phyloP scores from a whole-genome alignment of 64 coral and sea anemone genomes.

The Dendrophyllia cribrosa region DNA sequence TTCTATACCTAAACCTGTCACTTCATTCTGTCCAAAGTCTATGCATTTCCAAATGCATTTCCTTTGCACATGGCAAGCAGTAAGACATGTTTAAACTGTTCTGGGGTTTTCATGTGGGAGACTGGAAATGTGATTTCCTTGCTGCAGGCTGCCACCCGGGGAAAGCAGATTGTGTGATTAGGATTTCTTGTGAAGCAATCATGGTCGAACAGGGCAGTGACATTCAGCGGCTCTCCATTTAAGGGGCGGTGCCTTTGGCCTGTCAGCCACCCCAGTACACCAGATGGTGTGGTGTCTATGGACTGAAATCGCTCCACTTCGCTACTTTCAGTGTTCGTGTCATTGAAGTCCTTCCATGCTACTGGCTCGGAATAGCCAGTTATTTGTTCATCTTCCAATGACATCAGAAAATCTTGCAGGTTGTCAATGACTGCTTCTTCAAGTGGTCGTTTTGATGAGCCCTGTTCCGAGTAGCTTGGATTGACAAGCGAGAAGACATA shows the following conservation, averaged over 20 bases:
- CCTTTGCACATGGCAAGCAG: conserved; percentile 61
- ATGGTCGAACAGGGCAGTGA: conserved; percentile 51
- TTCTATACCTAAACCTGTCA: neutral
- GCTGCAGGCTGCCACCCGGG: too few species aligned
- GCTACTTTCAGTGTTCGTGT: conserved; percentile 32
- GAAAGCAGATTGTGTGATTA: conserved; percentile 73
- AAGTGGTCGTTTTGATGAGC: conserved; percentile 1
- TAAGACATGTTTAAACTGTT: conserved; percentile 50
- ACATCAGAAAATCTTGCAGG: conserved; percentile 62
- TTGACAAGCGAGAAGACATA: too few species aligned
- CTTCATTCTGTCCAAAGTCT: neutral
- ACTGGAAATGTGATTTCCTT: conserved; percentile 76
- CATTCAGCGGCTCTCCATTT: conserved; percentile 36
- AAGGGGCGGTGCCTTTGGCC: conserved; percentile 52
- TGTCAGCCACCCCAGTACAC: conserved; percentile 62
- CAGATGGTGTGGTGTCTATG: conserved; percentile 7
- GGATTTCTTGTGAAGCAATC: conserved; percentile 60
- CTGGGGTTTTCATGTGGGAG: conserved; percentile 53
- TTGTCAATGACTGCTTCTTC: conserved; percentile 62
- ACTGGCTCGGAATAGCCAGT: conserved; percentile 50
- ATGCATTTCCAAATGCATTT: conserved; percentile 33
- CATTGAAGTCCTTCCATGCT: conserved; percentile 48
- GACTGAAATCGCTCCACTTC: neutral
- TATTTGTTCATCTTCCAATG: conserved; percentile 51
- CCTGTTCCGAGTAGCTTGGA: too few species aligned